Evolutionary conservation across 2,797 vertebrate genomes (phyloP).

Genomic region (Aphelocoma californica): DNA sequence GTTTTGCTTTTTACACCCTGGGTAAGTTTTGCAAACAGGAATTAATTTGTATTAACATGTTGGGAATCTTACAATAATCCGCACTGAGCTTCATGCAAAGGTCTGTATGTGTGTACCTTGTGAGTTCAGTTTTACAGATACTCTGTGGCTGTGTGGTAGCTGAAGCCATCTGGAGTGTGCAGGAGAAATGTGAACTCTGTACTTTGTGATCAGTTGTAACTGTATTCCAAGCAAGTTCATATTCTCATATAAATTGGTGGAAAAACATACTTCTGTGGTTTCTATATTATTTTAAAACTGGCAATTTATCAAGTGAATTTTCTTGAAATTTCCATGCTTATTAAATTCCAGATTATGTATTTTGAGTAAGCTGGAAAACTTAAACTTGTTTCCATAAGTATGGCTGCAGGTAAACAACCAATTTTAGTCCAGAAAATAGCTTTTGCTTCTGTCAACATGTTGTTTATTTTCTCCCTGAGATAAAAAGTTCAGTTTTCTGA

Average conservation of each 20-base stretch:
- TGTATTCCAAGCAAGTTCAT: conserved; percentile 63
- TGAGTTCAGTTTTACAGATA: neutral
- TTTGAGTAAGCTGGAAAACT: conserved; percentile 69
- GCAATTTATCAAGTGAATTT: conserved; percentile 67
- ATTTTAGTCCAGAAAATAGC: conserved; percentile 89
- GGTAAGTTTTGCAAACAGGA: neutral
- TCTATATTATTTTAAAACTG: conserved; percentile 64
- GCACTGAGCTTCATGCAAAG: neutral
- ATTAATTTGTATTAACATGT: neutral
- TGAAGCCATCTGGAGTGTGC: neutral
- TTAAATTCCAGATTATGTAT: conserved; percentile 78
- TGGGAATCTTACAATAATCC: neutral
- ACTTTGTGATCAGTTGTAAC: conserved; percentile 41
- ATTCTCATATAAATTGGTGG: conserved; percentile 64
- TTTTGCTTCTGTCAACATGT: conserved; percentile 84
- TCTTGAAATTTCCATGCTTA: conserved; percentile 74
- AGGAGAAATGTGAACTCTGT: conserved; percentile 32
- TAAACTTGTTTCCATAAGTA: conserved; percentile 79
- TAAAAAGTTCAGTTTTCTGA: conserved; percentile 90
- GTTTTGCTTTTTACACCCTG: neutral
- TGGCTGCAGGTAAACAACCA: conserved; percentile 88
- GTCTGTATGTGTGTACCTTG: neutral
- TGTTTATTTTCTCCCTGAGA: conserved; percentile 85
- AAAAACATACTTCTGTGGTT: conserved; percentile 63
- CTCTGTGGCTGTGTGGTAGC: neutral